These are phyloP conservation scores for Paradisaea rubra DNA, from an alignment of 2,113 vertebrate genomes.

Conservation along the genomic window DNA sequence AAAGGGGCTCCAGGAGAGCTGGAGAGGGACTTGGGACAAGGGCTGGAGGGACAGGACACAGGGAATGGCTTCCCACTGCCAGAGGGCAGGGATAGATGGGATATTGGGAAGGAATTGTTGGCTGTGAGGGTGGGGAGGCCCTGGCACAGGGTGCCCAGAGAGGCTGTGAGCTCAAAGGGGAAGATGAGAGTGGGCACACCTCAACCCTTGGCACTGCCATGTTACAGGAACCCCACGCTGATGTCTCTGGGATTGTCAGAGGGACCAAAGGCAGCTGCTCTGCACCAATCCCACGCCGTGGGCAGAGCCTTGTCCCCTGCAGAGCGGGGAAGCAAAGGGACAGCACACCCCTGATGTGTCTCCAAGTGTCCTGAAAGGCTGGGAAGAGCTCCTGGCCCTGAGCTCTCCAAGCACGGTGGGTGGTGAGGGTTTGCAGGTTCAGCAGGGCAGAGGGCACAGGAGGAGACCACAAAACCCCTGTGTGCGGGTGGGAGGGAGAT, in stretches of 20 bases:
- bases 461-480: neutral
- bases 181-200: neutral
- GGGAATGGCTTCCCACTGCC: neutral
- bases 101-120: neutral
- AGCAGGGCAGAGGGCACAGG: neutral
- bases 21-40: neutral
- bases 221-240: fast-evolving
- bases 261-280: neutral
- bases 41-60: neutral
- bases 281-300: neutral
- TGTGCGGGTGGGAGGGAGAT: neutral
- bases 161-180: neutral
- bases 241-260: neutral
- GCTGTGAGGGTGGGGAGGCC: fast-evolving
- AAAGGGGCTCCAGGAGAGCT: neutral
- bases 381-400: neutral
- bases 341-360: neutral
- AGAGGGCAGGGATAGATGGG: neutral
- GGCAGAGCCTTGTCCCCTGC: neutral
- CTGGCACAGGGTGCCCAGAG: neutral
- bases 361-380: too few species aligned
- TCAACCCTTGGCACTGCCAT: neutral
- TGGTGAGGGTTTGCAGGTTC: neutral
- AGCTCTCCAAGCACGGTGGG: neutral
- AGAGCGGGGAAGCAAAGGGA: neutral